These are phyloP conservation scores for Etheostoma nigrum DNA, from an alignment of 2,797 vertebrate species.

Conservation along the genomic window DNA sequence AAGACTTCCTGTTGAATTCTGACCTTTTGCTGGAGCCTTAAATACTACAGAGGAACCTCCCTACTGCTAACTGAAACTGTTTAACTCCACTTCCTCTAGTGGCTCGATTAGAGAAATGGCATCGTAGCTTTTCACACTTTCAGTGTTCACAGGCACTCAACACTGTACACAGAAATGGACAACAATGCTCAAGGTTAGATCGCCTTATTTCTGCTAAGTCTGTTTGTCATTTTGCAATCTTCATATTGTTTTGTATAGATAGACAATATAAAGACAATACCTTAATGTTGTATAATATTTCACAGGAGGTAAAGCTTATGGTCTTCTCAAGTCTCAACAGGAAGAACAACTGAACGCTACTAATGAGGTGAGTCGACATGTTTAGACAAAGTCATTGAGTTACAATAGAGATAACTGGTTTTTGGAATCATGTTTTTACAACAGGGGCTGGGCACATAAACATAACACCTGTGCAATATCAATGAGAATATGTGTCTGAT, in stretches of 20 bases:
- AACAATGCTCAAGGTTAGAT: conserved; percentile 74
- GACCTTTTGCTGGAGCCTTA: conserved; percentile 22
- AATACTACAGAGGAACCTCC: conserved; percentile 55
- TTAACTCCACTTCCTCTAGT: conserved; percentile 77
- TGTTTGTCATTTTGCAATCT: neutral
- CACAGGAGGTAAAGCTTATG: conserved; percentile 86
- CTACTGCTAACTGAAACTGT: conserved; percentile 48
- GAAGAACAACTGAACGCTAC: conserved; percentile 83
- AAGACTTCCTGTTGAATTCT: neutral
- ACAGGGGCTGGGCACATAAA: neutral
- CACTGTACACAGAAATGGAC: conserved; percentile 64
- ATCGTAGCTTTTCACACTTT: neutral
- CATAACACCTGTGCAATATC: neutral
- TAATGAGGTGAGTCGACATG: conserved; percentile 82
- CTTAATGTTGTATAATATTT: neutral
- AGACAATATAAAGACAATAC: no score
- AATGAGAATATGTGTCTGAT: neutral
- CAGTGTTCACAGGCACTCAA: conserved; percentile 17
- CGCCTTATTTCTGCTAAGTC: neutral
- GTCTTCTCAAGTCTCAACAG: conserved; percentile 85
- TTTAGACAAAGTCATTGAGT: neutral
- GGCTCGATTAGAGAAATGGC: conserved; percentile 43
- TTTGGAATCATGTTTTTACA: neutral
- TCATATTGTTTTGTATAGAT: neutral
- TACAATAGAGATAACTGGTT: neutral